These are phyloP conservation scores for Phyllotreta cruciferae DNA, from an alignment of 2,888 invertebrate genomes.

Conservation along the genomic window DNA sequence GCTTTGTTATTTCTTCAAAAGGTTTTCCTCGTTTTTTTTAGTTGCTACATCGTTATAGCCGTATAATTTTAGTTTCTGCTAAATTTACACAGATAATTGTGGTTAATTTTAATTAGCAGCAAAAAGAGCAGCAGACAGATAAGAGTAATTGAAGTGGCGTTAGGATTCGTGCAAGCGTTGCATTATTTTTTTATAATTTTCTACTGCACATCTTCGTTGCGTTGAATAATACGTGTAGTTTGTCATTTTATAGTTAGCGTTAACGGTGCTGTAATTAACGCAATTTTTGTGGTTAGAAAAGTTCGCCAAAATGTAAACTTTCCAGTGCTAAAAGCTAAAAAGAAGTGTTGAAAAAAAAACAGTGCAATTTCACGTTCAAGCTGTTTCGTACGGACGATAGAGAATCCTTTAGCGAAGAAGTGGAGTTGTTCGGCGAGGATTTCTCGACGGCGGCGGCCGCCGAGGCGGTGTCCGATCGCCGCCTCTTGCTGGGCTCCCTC, in stretches of 20 bases:
- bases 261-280: background rate
- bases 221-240: conserved; percentile 3
- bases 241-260: background rate
- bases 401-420: conserved; percentile 50
- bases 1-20: too few species aligned
- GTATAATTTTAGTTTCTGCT: conserved; percentile 22
- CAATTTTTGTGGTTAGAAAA: background rate
- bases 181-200: conserved; percentile 11
- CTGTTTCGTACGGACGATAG: conserved; percentile 56
- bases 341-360: background rate
- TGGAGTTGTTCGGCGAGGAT: conserved; percentile 53
- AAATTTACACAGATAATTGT: conserved; percentile 26
- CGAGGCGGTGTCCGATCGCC: conserved; percentile 46
- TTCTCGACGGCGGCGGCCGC: conserved; percentile 43
- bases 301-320: background rate
- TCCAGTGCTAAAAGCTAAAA: too few species aligned
- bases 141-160: conserved; percentile 35
- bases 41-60: too few species aligned
- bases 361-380: conserved; percentile 36
- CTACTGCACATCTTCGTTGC: too few species aligned
- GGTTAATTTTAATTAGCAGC: conserved; percentile 30
- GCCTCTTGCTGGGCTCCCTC: conserved; percentile 50
- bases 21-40: too few species aligned
- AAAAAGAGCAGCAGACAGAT: conserved; percentile 28
- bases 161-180: conserved; percentile 33